These are phyloP conservation scores for Cephus sareptanus DNA, from an alignment of 2,888 invertebrate genomes.

Conservation along the genomic window DNA sequence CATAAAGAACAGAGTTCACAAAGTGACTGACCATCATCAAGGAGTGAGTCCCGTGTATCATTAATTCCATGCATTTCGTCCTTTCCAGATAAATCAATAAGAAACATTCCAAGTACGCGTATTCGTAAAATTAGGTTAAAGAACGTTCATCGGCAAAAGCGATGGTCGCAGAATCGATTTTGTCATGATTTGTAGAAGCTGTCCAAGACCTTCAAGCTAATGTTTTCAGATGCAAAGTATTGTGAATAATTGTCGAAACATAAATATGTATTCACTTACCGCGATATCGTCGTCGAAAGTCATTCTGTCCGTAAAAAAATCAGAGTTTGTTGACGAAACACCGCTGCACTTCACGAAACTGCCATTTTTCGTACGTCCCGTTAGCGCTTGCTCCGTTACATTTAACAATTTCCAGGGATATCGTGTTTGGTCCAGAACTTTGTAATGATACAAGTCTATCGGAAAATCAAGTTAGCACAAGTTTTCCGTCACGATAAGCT, in stretches of 20 bases:
- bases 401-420: neutral
- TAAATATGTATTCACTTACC: conserved; percentile 32
- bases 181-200: neutral
- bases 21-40: neutral
- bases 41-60: neutral
- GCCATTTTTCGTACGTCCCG: conserved; percentile 17
- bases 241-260: neutral
- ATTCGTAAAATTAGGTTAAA: conserved; percentile 43
- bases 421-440: neutral
- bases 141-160: neutral
- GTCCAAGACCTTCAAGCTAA: neutral
- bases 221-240: neutral
- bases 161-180: conserved; percentile 7
- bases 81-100: neutral
- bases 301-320: conserved; percentile 10
- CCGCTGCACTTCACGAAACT: conserved; percentile 38
- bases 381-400: neutral
- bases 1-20: neutral
- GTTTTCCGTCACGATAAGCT: neutral
- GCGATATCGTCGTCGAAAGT: conserved; percentile 15
- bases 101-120: neutral
- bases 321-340: conserved; percentile 28
- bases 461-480: neutral
- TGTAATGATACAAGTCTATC: neutral
- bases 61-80: neutral